These are phyloP conservation scores for Kuschelorhynchus macadamiae DNA, from an alignment of 2,888 invertebrate genomes.

Conservation along the genomic window DNA sequence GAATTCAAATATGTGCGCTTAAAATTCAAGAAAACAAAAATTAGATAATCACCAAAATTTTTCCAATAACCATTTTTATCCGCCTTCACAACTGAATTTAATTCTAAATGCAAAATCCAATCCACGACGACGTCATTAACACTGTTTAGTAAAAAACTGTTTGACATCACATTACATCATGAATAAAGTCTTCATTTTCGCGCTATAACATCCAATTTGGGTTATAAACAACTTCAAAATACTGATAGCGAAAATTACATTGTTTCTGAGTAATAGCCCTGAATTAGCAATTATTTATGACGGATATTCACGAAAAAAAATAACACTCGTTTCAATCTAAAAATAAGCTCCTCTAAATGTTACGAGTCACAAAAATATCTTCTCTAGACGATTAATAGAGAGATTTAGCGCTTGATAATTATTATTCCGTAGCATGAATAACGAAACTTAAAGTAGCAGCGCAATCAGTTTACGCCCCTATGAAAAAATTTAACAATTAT, in stretches of 20 bases:
- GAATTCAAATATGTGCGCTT: too few species aligned
- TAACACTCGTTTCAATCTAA: constrained; percentile 19
- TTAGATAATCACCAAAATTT: constrained; percentile 48
- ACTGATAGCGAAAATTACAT: background rate
- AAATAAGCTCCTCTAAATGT: constrained; percentile 26
- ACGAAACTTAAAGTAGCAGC: too few species aligned
- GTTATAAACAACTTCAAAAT: constrained; percentile 8
- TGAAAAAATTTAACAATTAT: too few species aligned
- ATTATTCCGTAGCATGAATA: too few species aligned
- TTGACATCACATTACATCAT: too few species aligned
- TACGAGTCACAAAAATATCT: constrained; percentile 33
- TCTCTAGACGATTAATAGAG: constrained; percentile 4
- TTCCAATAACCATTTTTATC: constrained; percentile 48
- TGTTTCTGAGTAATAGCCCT: constrained; percentile 2
- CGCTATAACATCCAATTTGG: too few species aligned
- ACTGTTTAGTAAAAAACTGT: too few species aligned
- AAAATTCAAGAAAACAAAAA: background rate
- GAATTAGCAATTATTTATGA: constrained; percentile 36
- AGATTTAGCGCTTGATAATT: constrained; percentile 10
- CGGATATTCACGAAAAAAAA: constrained; percentile 15
- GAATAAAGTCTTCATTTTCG: too few species aligned
- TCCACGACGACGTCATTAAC: too few species aligned
- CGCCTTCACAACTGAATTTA: background rate
- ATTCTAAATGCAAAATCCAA: too few species aligned
- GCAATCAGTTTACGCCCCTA: too few species aligned